These are phyloP conservation scores for Pyrocoelia pectoralis DNA, from an alignment of 2,888 invertebrate genomes.

Conservation along the genomic window DNA sequence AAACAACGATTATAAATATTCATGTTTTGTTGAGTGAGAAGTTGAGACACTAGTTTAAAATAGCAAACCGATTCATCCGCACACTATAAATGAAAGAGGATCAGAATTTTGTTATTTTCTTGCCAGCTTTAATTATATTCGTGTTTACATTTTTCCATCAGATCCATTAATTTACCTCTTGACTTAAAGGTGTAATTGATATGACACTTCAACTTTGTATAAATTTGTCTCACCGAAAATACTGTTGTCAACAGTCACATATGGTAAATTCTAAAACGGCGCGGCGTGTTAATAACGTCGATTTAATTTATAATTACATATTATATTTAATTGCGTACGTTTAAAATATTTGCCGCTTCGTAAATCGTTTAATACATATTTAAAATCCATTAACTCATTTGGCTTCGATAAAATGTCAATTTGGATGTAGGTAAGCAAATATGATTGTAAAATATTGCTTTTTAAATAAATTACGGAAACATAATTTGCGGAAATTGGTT, in stretches of 20 bases:
- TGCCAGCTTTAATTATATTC: constrained; percentile 6
- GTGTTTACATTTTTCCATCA: constrained; percentile 6
- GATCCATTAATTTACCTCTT: constrained; percentile 4
- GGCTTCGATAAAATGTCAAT: not conserved
- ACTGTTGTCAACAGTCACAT: not conserved
- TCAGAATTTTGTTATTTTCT: not conserved
- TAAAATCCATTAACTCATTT: constrained; percentile 1
- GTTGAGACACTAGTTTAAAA: not conserved
- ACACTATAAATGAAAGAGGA: not conserved
- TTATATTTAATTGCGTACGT: not conserved
- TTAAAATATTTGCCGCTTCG: no score
- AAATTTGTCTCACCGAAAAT: constrained; percentile 4
- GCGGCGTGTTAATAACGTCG: not conserved
- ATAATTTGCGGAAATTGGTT: no score
- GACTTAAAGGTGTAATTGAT: not conserved
- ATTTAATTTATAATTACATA: not conserved
- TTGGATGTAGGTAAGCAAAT: not conserved
- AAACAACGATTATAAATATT: not conserved
- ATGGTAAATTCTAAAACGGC: not conserved
- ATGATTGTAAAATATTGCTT: no score
- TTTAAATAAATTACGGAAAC: no score
- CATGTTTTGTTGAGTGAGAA: not conserved
- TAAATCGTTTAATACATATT: not conserved
- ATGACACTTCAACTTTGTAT: not conserved
- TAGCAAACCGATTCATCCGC: not conserved